Evolutionary conservation across 2,888 invertebrate species (phyloP).

Genomic region (Neria commutata): DNA sequence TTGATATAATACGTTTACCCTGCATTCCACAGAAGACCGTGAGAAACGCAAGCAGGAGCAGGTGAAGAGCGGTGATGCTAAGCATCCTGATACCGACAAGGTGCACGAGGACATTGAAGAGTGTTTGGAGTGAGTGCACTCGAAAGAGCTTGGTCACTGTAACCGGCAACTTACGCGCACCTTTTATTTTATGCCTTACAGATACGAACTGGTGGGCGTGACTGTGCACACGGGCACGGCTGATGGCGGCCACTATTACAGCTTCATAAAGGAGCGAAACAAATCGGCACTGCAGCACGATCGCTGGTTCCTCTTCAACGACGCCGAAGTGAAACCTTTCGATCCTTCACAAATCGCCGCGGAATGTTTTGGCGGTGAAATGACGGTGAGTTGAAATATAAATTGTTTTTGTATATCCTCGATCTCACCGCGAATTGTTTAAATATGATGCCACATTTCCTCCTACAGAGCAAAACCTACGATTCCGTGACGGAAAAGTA

Average conservation of each 20-base stretch:
- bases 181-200: constrained; percentile 37
- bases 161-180: not conserved
- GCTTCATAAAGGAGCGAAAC: constrained; percentile 89
- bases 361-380: constrained; percentile 97
- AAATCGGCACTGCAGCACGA: constrained; percentile 72
- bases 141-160: not conserved
- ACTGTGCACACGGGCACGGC: constrained; percentile 98
- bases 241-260: constrained; percentile 96
- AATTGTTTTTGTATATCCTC: no score
- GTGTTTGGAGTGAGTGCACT: constrained; percentile 72
- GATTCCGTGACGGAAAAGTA: constrained; percentile 96
- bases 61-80: constrained; percentile 32
- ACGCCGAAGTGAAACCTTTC: constrained; percentile 92
- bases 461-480: constrained; percentile 85
- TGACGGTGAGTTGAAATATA: constrained; percentile 74
- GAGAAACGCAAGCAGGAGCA: constrained; percentile 62
- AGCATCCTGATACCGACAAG: constrained; percentile 39
- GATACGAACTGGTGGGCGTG: constrained; percentile 86
- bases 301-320: constrained; percentile 92
- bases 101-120: constrained; percentile 68
- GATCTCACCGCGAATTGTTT: not conserved
- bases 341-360: constrained; percentile 93
- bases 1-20: not conserved
- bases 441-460: not conserved
- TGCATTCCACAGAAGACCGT: constrained; percentile 66